Evolutionary conservation across 2,113 vertebrate species (phyloP).

Genomic region (Isurus oxyrinchus): DNA sequence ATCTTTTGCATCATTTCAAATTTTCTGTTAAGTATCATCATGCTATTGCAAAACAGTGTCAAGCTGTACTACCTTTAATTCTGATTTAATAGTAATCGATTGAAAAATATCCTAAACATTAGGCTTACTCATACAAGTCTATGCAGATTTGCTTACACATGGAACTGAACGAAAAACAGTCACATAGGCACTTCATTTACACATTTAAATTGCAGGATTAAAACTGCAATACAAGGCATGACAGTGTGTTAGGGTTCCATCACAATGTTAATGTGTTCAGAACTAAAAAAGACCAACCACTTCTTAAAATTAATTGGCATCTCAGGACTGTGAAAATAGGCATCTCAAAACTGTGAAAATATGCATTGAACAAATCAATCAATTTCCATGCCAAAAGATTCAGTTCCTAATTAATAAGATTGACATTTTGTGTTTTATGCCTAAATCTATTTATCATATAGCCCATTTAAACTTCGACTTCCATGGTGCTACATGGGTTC

Average conservation of each 20-base stretch:
- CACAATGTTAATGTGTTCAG: background rate
- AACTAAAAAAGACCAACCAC: background rate
- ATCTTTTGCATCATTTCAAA: conserved; percentile 61
- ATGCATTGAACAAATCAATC: background rate
- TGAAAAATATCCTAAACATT: conserved; percentile 43
- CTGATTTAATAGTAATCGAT: conserved; percentile 61
- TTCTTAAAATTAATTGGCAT: background rate
- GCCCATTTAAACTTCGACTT: conserved; percentile 38
- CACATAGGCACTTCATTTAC: background rate
- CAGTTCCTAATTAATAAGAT: conserved; percentile 19
- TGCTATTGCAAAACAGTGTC: conserved; percentile 52
- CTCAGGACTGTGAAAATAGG: background rate
- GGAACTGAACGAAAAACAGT: conserved; percentile 21
- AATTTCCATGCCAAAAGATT: background rate
- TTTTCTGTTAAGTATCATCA: conserved; percentile 51
- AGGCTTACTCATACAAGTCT: conserved; percentile 42
- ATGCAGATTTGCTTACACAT: conserved; percentile 37
- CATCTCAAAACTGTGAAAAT: background rate
- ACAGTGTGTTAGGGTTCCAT: background rate
- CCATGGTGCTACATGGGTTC: conserved; percentile 42
- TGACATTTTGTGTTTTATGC: background rate
- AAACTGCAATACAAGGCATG: background rate
- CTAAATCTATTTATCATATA: background rate
- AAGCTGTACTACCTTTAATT: conserved; percentile 58
- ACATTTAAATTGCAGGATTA: background rate